Evolutionary conservation across 2,113 vertebrate genomes (phyloP).

Genomic region (Todiramphus saurophagus): DNA sequence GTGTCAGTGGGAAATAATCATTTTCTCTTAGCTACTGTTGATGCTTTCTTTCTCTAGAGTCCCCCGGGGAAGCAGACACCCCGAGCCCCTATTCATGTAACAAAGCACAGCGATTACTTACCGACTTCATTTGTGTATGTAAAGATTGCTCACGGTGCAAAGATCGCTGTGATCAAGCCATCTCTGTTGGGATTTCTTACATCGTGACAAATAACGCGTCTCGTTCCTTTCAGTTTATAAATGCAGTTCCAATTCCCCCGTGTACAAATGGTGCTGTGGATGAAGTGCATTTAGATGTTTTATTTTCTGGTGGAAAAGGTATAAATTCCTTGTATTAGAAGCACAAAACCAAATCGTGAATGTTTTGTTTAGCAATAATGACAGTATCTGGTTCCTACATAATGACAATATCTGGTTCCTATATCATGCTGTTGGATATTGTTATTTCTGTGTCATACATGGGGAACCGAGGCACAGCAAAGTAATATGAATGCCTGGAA

Average conservation of each 20-base stretch:
- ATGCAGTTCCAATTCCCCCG: background rate
- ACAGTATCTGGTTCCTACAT: background rate
- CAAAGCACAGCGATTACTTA: background rate
- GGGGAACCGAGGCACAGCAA: conserved; percentile 1
- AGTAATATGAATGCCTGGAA: conserved; percentile 14
- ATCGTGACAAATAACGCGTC: background rate
- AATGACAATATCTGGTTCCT: background rate
- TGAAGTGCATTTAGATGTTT: background rate
- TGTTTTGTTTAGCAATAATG: background rate
- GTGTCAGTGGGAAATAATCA: background rate
- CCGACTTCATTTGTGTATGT: background rate
- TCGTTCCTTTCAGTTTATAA: background rate
- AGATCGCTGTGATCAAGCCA: background rate
- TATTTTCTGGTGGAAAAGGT: background rate
- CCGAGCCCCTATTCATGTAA: background rate
- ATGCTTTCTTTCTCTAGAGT: background rate
- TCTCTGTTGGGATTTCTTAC: background rate
- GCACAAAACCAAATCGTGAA: background rate
- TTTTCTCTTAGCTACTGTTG: background rate
- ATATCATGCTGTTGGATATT: background rate
- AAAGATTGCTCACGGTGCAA: background rate
- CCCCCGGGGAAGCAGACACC: background rate
- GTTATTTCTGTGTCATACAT: background rate
- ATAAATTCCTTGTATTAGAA: background rate
- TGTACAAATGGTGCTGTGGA: background rate